Base-by-base conservation (phyloP, 2,113 vertebrate genomes). In the Amblyornis subalaris region DNA sequence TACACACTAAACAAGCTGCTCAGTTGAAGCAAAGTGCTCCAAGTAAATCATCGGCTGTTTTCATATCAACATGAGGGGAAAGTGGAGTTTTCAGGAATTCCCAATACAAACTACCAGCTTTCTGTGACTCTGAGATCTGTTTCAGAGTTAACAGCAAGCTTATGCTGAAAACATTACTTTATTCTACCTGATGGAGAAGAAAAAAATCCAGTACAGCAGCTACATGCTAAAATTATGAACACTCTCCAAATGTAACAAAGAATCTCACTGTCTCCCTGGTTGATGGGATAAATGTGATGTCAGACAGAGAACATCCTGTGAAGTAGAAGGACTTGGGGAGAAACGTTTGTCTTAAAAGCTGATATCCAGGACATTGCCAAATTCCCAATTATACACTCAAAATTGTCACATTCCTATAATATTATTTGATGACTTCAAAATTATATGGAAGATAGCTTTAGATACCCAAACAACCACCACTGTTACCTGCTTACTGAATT, bases 401-500 rank as follows among this genome's bases (percentile, higher is more conserved):
- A 89, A 35, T 5, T 35, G 3, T 40, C 15, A 61, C 13, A 54
- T 20, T 55, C 28, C 21, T 33, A 7, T 1, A 40, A 29, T 3
- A 33, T 31, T 35, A 72, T 19, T 35, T 25, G 11, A 15, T 64
- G 10, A 67, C 87, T 84, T 87, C 16, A 38, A 50, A 88, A 9
- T 29, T 24, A 62, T 11, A n/a, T 19, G 11, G 20, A 75, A 83
- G 40, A 66, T 14, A 21, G 24, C 23, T 92, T 72, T 55, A 75
- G 17, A 74, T 24, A 61, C 7, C 16, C 8, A 55, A 85, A 53
- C 14, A 84, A 60, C 8, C 38, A 9, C 4, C 10, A 72, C 17
- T 48, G 28, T 97, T 97, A 99, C 99, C 98, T 99, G 98, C 36
- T 96, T 92, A 55, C 90, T 82, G 94, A 99, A 99, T 53, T 99